Evolutionary conservation across 2,888 invertebrate species (phyloP).

Genomic region (Hypselothyrea guttata): DNA sequence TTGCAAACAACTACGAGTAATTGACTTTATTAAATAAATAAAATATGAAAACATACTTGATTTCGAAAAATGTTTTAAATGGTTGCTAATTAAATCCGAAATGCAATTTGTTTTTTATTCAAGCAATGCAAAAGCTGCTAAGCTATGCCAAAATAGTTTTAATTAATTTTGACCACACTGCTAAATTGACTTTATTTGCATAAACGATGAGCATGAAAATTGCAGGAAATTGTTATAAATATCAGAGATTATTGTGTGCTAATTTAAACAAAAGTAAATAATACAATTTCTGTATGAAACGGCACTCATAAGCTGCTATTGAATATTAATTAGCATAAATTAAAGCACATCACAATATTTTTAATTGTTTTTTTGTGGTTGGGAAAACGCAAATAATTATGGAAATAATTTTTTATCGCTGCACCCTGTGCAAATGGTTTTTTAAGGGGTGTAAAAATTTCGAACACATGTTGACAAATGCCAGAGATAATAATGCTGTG

Average conservation of each 20-base stretch:
- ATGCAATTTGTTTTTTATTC: background rate
- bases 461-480: too few relatives aligned
- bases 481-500: too few relatives aligned
- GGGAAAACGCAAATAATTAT: slow-evolving; percentile 14
- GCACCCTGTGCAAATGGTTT: too few relatives aligned
- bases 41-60: slow-evolving; percentile 12
- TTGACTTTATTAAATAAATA: slow-evolving; percentile 4
- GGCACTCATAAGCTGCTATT: slow-evolving; percentile 55
- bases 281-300: background rate
- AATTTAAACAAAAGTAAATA: slow-evolving; percentile 18
- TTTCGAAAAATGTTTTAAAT: background rate
- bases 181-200: slow-evolving; percentile 43
- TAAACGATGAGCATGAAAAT: slow-evolving; percentile 2
- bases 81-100: too few relatives aligned
- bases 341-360: slow-evolving; percentile 42
- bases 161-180: slow-evolving; percentile 57
- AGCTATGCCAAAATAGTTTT: slow-evolving; percentile 39
- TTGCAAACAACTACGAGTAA: background rate
- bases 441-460: too few relatives aligned
- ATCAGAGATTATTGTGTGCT: slow-evolving; percentile 53
- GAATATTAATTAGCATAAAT: slow-evolving; percentile 72
- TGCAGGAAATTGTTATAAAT: slow-evolving; percentile 16
- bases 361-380: slow-evolving; percentile 29
- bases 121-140: too few relatives aligned
- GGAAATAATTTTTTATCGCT: slow-evolving; percentile 11